Base-by-base conservation (phyloP, 1,140 invertebrate species). In the Phocides pigmalion region DNA sequence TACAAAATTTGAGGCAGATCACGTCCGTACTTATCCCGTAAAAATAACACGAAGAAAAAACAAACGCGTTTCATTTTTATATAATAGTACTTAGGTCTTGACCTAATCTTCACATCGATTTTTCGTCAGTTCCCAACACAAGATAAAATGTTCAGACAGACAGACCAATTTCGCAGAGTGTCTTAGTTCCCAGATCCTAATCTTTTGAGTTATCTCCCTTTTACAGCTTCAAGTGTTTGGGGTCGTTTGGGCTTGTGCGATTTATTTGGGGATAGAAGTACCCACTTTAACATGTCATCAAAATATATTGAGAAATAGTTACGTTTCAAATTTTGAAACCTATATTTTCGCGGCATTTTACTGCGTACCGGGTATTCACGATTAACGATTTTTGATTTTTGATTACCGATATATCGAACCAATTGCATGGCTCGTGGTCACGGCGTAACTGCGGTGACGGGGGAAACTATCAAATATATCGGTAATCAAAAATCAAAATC, bases 181-280 rank as follows among this genome's bases (percentile, higher is more conserved):
- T 54, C 51, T 54, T 54, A 54, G 51, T 54, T 54, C 22, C 35
- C 51, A 41, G 51, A 54, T 54, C 35, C 14, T 54, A 41, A 54
- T 54, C 51, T 42, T 17, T 54, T 41, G 51, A 54, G 32, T 41
- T 54, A 54, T 54, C 35, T 37, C 8, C 41, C 41, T 17, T 42
- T 42, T 42, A 22, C 17, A 54, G 17, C 28, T 28, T 51, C 28
- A 4, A 22, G 51, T 41, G 51, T 54, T 5, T 17, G 19, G 35
- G 51, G 51, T 54, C 35, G 19, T 41, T 41, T 20, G 35, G 14
- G 51, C n/a, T 28, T 32, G n/a, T 5, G 8, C 19, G 35, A 54
- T 54, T 61, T 61, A 20, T 61, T 49, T 39, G 12, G 3, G 35
- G 35, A 11, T 32, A 11, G n/a, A 32, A 32, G 28, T 32, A 28